Evolutionary conservation across 2,113 vertebrate genomes (phyloP).

Genomic region (Ailurus styani): DNA sequence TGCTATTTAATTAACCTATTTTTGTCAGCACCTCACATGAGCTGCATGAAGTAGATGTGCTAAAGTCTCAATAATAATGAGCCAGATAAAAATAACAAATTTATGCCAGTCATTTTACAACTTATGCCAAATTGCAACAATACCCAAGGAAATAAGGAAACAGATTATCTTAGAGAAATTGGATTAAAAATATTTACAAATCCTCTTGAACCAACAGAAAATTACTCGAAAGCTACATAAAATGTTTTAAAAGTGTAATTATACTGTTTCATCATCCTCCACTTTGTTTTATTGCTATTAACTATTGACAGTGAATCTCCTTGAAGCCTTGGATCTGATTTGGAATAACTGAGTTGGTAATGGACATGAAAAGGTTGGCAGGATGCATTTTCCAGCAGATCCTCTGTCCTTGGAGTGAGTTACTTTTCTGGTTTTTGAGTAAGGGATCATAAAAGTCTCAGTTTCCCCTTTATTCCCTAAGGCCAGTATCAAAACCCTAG

Average conservation of each 20-base stretch:
- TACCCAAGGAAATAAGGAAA: background rate
- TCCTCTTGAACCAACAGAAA: background rate
- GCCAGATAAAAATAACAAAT: constrained; percentile 60
- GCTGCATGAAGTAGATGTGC: constrained; percentile 6
- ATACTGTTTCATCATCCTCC: background rate
- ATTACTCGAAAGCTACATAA: background rate
- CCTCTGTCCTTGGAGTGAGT: background rate
- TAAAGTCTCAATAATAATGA: constrained; percentile 43
- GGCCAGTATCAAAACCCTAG: background rate
- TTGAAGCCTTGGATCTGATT: background rate
- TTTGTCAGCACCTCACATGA: constrained; percentile 56
- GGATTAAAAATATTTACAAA: background rate
- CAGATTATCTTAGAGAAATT: background rate
- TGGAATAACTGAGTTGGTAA: background rate
- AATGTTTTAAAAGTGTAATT: background rate
- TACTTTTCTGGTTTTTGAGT: background rate
- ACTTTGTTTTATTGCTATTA: background rate
- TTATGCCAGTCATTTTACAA: constrained; percentile 6
- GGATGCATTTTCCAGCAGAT: background rate
- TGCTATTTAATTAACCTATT: constrained; percentile 76
- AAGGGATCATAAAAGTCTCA: background rate
- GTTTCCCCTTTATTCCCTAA: background rate
- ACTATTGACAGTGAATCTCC: background rate
- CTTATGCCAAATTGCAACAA: background rate
- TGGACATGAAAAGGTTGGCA: background rate